Percentiles rank a stretch among this genome's conserved stretches.
Evolutionary conservation across 1,140 invertebrate species (phyloP).

Genomic region (Agrilus planipennis): DNA sequence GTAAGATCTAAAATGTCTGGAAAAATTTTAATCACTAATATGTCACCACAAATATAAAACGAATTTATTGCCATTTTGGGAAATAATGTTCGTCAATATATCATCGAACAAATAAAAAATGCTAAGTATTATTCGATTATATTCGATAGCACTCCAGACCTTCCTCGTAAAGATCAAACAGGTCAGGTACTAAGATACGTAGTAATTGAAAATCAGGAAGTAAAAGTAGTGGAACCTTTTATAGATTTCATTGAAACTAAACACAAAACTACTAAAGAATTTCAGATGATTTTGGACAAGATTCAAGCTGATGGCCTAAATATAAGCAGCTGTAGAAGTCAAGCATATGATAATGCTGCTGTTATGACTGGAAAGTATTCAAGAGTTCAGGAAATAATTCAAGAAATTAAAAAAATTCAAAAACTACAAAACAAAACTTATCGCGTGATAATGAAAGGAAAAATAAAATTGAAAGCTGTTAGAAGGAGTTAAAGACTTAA

Average conservation of each 20-base stretch:
- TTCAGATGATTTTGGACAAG: constrained; percentile 12
- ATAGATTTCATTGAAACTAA: constrained; percentile 11
- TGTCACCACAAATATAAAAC: constrained; percentile 21
- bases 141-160: constrained; percentile 12
- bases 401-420: no score
- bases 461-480: no score
- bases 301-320: background rate
- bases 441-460: no score
- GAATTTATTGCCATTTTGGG: constrained; percentile 20
- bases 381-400: constrained; percentile 27
- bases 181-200: constrained; percentile 14
- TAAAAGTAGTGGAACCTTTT: constrained; percentile 7
- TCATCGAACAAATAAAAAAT: constrained; percentile 17
- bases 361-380: constrained; percentile 20
- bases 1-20: no score
- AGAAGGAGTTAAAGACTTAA: no score
- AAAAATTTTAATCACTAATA: no score
- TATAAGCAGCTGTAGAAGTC: constrained; percentile 3
- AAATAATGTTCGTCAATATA: constrained; percentile 12
- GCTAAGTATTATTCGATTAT: constrained; percentile 20
- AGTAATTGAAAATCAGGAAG: constrained; percentile 9
- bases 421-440: no score
- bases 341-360: constrained; percentile 5
- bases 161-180: constrained; percentile 13
- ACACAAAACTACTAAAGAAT: constrained; percentile 13